A percentile compares a stretch with the other conserved stretches of the same genome.
phyloP scores from a whole-genome alignment of 2,888 invertebrate species.

The Aporophyla lueneburgensis region DNA sequence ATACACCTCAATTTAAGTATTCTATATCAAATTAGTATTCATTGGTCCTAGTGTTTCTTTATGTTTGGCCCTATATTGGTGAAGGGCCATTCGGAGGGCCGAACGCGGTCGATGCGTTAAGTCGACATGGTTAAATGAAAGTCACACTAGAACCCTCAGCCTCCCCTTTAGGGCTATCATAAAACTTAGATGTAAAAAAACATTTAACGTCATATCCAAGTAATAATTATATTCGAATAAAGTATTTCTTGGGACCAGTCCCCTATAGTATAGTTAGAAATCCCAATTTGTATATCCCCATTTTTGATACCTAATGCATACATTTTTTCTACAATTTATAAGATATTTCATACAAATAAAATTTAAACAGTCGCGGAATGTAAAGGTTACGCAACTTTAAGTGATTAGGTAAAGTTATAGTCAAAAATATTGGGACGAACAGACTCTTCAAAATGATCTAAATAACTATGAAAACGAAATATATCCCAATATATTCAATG shows the following conservation, averaged over 20 bases:
- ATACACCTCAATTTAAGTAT: slow-evolving; percentile 32
- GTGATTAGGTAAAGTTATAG: not conserved
- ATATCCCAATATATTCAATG: too few relatives aligned
- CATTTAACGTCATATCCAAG: slow-evolving; percentile 26
- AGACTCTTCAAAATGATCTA: too few relatives aligned
- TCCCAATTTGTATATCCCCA: slow-evolving; percentile 17
- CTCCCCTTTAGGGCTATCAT: not conserved
- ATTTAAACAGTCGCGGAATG: slow-evolving; percentile 9
- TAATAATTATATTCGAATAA: slow-evolving; percentile 42
- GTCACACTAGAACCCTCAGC: not conserved
- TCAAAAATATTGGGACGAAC: too few relatives aligned
- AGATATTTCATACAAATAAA: slow-evolving; percentile 19
- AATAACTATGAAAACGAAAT: too few relatives aligned
- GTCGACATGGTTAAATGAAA: too few relatives aligned
- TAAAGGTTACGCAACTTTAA: not conserved
- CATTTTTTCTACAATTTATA: slow-evolving; percentile 23
- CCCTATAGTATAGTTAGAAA: slow-evolving; percentile 16
- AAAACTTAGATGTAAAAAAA: slow-evolving; percentile 3
- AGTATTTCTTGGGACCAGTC: slow-evolving; percentile 44
- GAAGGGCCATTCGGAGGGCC: too few relatives aligned
- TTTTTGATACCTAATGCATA: slow-evolving; percentile 42
- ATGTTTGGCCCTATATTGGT: too few relatives aligned
- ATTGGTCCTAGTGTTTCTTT: too few relatives aligned
- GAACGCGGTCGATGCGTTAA: too few relatives aligned
- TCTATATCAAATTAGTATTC: slow-evolving; percentile 22